A percentile compares a stretch with the other conserved stretches of the same genome.
Evolutionary conservation across 2,113 vertebrate species (phyloP).

Genomic region (Phainopepla nitens): DNA sequence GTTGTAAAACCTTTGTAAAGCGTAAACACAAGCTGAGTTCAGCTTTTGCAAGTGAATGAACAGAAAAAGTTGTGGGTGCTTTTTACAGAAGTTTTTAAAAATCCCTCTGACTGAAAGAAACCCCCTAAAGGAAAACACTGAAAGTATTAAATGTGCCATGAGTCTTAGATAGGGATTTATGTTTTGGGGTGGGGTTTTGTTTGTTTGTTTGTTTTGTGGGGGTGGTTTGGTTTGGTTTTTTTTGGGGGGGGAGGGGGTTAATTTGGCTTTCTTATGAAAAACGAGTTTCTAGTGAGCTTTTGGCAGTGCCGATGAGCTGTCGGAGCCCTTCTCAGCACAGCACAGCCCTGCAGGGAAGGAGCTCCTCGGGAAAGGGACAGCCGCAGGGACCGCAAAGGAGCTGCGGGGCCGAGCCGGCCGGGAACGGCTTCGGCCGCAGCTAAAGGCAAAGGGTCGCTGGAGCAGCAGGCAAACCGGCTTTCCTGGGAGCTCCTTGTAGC

Average conservation of each 20-base stretch:
- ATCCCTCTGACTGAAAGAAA: not conserved
- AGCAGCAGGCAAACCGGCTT: not conserved
- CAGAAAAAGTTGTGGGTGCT: not conserved
- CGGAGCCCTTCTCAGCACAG: fast-evolving
- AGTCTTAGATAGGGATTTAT: not conserved
- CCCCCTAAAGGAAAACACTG: not conserved
- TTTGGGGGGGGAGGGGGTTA: fast-evolving
- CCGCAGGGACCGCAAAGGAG: not conserved
- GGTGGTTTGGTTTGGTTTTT: not conserved
- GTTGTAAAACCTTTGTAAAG: not conserved
- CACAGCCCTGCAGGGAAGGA: not conserved
- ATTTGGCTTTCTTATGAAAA: not conserved
- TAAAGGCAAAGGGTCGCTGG: not conserved
- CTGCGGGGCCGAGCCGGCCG: fast-evolving
- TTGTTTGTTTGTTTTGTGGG: not conserved
- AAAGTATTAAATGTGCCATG: not conserved
- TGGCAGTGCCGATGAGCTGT: not conserved
- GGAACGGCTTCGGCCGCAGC: not conserved
- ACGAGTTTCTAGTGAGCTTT: not conserved
- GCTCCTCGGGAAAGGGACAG: fast-evolving
- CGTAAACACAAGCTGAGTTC: not conserved
- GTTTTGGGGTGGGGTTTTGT: not conserved
- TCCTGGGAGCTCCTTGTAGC: constrained; percentile 25
- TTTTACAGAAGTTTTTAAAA: not conserved
- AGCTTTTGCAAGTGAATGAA: not conserved